A percentile compares a stretch with the other conserved stretches of the same genome.
These are phyloP conservation scores for Fistularia tabacaria DNA, from an alignment of 2,797 vertebrate species.

Conservation along the genomic window DNA sequence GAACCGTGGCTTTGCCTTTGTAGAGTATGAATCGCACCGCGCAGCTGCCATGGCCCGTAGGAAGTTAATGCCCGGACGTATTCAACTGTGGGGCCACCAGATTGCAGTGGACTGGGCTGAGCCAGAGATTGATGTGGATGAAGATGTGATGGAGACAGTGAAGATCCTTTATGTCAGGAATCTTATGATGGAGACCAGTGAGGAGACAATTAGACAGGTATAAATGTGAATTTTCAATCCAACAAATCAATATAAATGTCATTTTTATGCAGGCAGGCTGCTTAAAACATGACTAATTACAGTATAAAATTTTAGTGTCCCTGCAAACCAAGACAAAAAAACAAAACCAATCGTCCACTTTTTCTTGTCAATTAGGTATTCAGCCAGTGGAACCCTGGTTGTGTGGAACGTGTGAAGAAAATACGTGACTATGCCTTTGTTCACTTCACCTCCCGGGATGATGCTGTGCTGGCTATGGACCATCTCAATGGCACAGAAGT, in stretches of 20 bases:
- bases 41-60: constrained; percentile 97
- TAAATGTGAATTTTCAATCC: too few species aligned
- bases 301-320: too few species aligned
- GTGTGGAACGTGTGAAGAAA: constrained; percentile 97
- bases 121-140: constrained; percentile 97
- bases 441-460: constrained; percentile 93
- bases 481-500: constrained; percentile 93
- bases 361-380: constrained; percentile 78
- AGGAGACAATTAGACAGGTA: constrained; percentile 85
- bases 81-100: constrained; percentile 98
- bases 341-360: neutral
- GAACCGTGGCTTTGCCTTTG: constrained; percentile 97
- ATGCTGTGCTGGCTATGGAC: constrained; percentile 94
- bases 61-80: constrained; percentile 96
- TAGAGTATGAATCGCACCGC: constrained; percentile 96
- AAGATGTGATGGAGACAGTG: constrained; percentile 98
- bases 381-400: constrained; percentile 94
- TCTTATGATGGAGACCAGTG: constrained; percentile 98
- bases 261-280: too few species aligned
- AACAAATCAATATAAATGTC: too few species aligned
- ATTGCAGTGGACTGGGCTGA: constrained; percentile 99
- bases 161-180: constrained; percentile 98
- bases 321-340: neutral
- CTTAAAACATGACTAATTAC: neutral
- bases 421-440: constrained; percentile 98